phyloP scores from a whole-genome alignment of 2,113 vertebrate genomes.

The Ia io region DNA sequence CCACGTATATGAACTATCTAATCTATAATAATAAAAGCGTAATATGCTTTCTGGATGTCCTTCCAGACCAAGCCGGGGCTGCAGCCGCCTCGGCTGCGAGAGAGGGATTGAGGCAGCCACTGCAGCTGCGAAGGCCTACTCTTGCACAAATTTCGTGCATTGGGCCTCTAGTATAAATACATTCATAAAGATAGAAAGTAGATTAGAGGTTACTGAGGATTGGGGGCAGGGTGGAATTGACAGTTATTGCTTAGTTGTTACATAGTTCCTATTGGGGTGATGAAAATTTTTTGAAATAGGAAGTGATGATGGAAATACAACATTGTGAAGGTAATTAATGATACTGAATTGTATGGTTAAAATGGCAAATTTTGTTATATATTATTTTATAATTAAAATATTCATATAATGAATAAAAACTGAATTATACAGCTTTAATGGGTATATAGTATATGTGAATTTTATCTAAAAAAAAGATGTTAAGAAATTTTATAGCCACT shows the following conservation, averaged over 20 bases:
- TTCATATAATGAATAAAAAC: background rate
- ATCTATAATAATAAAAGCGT: background rate
- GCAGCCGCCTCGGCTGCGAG: no score
- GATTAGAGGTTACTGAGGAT: background rate
- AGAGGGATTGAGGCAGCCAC: no score
- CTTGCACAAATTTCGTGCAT: no score
- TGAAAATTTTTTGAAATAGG: background rate
- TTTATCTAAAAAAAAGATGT: background rate
- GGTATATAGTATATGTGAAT: background rate
- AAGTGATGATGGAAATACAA: background rate
- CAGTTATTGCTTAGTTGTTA: background rate
- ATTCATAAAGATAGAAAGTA: background rate
- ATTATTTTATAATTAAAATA: background rate
- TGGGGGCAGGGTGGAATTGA: background rate
- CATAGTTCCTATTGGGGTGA: background rate
- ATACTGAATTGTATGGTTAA: background rate
- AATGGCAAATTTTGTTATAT: background rate
- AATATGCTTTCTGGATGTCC: no score
- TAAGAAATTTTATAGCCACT: background rate
- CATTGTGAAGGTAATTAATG: background rate
- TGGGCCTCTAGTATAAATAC: background rate
- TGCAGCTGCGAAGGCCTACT: no score
- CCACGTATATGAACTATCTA: background rate
- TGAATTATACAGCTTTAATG: background rate
- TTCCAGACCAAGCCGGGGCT: no score